Evolutionary conservation across 1,140 invertebrate genomes (phyloP).

Genomic region (Callitettix versicolor): DNA sequence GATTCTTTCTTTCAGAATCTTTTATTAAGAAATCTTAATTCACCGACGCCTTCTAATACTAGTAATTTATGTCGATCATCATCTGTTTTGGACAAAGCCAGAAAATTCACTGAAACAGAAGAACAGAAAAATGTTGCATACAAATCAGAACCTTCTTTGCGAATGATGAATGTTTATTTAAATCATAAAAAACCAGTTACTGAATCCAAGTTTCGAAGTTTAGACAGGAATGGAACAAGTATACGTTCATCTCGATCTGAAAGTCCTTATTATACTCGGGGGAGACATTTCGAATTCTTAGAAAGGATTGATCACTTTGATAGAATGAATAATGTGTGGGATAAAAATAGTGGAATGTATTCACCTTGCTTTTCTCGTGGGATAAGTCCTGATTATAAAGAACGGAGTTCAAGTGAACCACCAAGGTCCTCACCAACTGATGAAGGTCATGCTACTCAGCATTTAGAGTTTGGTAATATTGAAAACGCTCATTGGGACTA

Average conservation of each 20-base stretch:
- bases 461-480: conserved; percentile 3
- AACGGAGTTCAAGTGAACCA: conserved; percentile 38
- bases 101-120: conserved; percentile 35
- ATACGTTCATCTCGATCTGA: conserved; percentile 35
- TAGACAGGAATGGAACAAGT: conserved; percentile 39
- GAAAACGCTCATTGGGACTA: conserved; percentile 11
- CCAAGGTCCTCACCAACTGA: conserved; percentile 25
- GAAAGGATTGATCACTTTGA: conserved; percentile 35
- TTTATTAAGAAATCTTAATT: conserved; percentile 40
- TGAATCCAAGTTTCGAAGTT: conserved; percentile 55
- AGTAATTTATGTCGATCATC: conserved; percentile 34
- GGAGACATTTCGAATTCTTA: conserved; percentile 30
- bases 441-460: conserved; percentile 2
- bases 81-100: conserved; percentile 48
- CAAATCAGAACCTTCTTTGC: conserved; percentile 42
- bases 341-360: conserved; percentile 8
- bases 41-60: conserved; percentile 28
- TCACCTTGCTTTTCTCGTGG: conserved; percentile 17
- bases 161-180: conserved; percentile 49
- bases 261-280: conserved; percentile 31
- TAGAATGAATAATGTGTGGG: conserved; percentile 29
- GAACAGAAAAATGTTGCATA: conserved; percentile 15
- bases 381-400: conserved; percentile 32
- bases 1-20: conserved; percentile 60
- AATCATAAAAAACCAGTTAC: conserved; percentile 56